Base-by-base conservation (phyloP, 2,113 vertebrate genomes). In the Colinus virginianus region DNA sequence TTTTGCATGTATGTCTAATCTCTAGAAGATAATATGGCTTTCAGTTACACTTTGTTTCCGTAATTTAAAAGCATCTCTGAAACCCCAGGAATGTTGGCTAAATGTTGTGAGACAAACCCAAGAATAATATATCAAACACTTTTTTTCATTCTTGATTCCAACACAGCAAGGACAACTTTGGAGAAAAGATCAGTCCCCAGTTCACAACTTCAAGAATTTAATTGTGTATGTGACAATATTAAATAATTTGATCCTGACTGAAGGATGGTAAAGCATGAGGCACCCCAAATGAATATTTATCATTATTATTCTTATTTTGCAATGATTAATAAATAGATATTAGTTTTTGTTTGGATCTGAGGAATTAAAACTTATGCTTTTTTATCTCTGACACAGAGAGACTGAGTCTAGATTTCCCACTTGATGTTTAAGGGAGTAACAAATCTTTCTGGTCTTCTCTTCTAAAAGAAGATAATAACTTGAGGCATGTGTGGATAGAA, bases 11-110 rank as follows among this genome's bases (percentile, higher is more conserved):
- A 36, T 34, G 25, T 49, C 36, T 42, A 77, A 5, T 8, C 36
- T 34, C 26, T 78, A 70, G 42, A 75, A 84, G 38, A 71, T 10
- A 58, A 26, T 11, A 19, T 22, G 8, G 11, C 7, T 77, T 89
- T 87, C 48, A 53, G 42, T n/a, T 87, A 20, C 30, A 13, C 38
- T 11, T 17, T 25, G 6, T 34, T 78, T 59, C 23, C 51, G 6
- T 42, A n/a, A 32, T 62, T 77, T 53, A 34, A 55, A 1, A 42
- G 19, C 9, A 46, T 6, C 21, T 59, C 61, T 38, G n/a, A 13
- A 61, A 68, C 19, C 9, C 15, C n/a, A 30, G 36, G 32, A 72
- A 42, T 0, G 0, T 20, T 61, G 34, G 28, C 30, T 22, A 71
- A 70, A 13, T 74, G 36, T 70, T 45, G 15, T 34, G 82, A 74